Base-by-base conservation (phyloP, 53 echinoderm and acorn worm genomes). In the Luidia sarsii region DNA sequence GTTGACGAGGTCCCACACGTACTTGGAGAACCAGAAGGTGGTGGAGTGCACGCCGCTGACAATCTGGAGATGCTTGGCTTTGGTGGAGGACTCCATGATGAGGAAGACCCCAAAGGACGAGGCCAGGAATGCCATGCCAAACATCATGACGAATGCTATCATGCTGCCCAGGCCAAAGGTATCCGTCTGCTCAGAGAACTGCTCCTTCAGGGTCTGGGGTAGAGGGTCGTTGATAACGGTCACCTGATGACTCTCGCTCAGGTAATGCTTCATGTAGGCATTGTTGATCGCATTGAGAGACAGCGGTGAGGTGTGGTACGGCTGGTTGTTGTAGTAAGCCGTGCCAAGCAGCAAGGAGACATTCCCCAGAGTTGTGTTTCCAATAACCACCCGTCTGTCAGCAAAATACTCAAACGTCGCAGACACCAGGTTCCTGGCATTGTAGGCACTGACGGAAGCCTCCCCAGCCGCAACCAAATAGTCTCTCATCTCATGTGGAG, bases 61-160 rank as follows among this genome's bases (percentile, higher is more conserved):
- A 48, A 93, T 90, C 75, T 93, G 94, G 33, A 93, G 83, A 53
- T 93, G 94, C 73, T 93, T 93, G 28, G 94, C 80, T 29, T 93
- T 93, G 51, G 65, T 79, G 2, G 83, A 41, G 7, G 46, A 65
- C 57, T 93, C 94, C 71, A 67, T 89, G 71, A 89, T 90, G 22
- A 93, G 87, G 57, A 93, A 93, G 1, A 93, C 90, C 15, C 70
- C 87, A 81, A 93, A 93, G 28, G 87, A 90, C 15, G 87, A 87
- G 7, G 94, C 85, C 8, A 93, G 75, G 69, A 93, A 90, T 0
- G 90, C 71, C 80, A 93, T 85, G 2, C 87, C 94, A 66, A 93
- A 93, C 25, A 93, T 71, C 79, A 93, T 83, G 53, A 83, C 62
- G 24, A 93, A 93, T 16, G 87, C 87, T 18, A 93, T 80, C 48